These are phyloP conservation scores for Osedax fenrisi DNA, from an alignment of 2,888 invertebrate genomes.

Conservation along the genomic window DNA sequence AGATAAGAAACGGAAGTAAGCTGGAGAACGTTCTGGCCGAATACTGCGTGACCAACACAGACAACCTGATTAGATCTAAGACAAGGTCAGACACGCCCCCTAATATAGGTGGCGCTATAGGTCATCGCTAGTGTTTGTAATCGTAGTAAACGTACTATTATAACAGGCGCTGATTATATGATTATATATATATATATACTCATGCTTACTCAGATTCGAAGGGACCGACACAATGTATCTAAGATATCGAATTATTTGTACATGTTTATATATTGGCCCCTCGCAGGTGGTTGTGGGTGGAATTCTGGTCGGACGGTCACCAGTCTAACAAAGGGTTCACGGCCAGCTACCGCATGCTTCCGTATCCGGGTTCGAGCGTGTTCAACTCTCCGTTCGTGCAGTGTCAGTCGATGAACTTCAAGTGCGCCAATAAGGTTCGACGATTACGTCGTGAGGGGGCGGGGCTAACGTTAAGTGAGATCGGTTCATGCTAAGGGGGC, in stretches of 20 bases:
- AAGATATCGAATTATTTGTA: no score
- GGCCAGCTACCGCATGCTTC: neutral
- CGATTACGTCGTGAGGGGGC: no score
- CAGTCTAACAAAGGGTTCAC: neutral
- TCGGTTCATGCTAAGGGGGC: no score
- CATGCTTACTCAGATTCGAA: no score
- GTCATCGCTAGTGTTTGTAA: no score
- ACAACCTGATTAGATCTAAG: neutral
- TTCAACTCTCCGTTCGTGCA: neutral
- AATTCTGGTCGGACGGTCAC: neutral
- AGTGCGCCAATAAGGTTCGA: conserved; percentile 30
- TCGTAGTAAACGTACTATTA: no score
- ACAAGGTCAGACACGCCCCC: neutral
- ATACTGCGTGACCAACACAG: neutral
- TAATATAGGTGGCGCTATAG: no score
- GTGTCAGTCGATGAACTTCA: neutral
- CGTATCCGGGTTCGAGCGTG: neutral
- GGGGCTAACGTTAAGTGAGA: no score
- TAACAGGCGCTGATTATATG: no score
- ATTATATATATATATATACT: no score
- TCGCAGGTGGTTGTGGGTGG: neutral
- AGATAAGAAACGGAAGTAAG: neutral
- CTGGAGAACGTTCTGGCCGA: neutral
- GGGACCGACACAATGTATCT: no score
- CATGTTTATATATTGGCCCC: no score